Evolutionary conservation across 2,888 invertebrate genomes (phyloP), one percentile per base, ranked within the genome.

Genomic region (Abrostola triplasia): DNA sequence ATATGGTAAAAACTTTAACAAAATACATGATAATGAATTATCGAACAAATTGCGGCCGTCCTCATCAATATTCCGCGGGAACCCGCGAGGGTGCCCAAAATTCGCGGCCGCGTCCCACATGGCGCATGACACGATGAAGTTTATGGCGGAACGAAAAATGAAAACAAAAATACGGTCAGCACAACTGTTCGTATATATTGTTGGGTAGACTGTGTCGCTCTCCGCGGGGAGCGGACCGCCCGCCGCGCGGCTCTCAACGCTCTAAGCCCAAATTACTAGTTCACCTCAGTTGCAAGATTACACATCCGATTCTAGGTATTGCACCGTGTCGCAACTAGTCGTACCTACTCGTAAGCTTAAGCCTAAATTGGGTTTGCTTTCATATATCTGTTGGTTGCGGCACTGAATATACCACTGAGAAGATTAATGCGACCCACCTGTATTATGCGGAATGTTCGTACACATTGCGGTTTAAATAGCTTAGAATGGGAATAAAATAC

Each of bases 101-200:
- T 88, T 87, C 81, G 86, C 87, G 81, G 79, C 73, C 79, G 73
- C 70, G 64, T 82, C 80, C 84, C 90, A 90, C 87, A 91, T 91
- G 91, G 87, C 81, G 86, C 87, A 89, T 88, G 87, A 85, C 88
- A 86, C 85, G 83, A 88, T 88, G 83, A 87, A 88, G 84, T 90
- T 90, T 91, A 92, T 88, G 87, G 84, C 81, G 83, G 84, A 87
- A 88, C 85, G 84, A 83, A 85, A 84, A 85, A 84, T 67, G 79
- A 82, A 86, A 88, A 86, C 85, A 90, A 90, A 88, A 86, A 82
- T 77, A 81, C 76, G 82, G 84, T 81, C 82, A 82, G 82, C 80
- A 86, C 90, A 91, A 90, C 89, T 90, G 91, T 90, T 90, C 85
- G 84, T 80, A 84, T 83, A 82, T 81, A 84, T 87, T 86, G 85